Conservation (phyloP, 2,797 vertebrate genomes). For the Denticeps clupeoides region DNA sequence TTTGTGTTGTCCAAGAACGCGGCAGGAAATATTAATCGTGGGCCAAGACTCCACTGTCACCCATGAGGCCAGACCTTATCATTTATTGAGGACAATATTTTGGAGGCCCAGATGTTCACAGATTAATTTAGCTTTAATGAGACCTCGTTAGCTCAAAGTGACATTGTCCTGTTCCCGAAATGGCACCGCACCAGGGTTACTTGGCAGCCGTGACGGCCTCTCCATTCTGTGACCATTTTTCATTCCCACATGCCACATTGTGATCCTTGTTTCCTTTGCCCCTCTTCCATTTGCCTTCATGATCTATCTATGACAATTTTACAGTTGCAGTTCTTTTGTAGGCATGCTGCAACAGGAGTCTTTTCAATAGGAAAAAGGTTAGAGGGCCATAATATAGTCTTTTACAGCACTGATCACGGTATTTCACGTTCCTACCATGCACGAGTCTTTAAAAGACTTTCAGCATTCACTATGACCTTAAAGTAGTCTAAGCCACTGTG, state of each 20-base stretch:
- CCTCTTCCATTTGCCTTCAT: conserved; percentile 2
- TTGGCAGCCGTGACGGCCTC: conserved; percentile 20
- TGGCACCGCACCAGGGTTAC: conserved; percentile 11
- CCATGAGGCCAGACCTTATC: conserved; percentile 19
- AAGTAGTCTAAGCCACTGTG: conserved; percentile 2
- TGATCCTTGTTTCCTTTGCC: neutral
- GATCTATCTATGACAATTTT: too few relatives aligned
- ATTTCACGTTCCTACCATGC: neutral
- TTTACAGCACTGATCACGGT: conserved; percentile 1
- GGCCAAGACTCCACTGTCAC: conserved; percentile 19
- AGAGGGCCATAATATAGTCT: too few relatives aligned
- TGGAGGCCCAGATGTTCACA: conserved; percentile 34
- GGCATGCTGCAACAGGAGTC: too few relatives aligned
- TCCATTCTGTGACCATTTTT: conserved; percentile 12
- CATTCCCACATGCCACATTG: conserved; percentile 11
- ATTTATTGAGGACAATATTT: conserved; percentile 41
- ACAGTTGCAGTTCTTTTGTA: too few relatives aligned
- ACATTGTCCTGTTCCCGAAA: conserved; percentile 22
- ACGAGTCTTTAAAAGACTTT: neutral
- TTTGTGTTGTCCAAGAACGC: conserved; percentile 27
- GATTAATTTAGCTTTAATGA: conserved; percentile 34
- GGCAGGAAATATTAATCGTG: conserved; percentile 39
- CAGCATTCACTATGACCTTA: neutral
- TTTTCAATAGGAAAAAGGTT: too few relatives aligned
- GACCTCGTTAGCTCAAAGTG: conserved; percentile 31